Percentiles rank a stretch among this genome's conserved stretches.
These are phyloP conservation scores for Leptogaster cylindrica DNA, from an alignment of 2,888 invertebrate genomes.

Conservation along the genomic window DNA sequence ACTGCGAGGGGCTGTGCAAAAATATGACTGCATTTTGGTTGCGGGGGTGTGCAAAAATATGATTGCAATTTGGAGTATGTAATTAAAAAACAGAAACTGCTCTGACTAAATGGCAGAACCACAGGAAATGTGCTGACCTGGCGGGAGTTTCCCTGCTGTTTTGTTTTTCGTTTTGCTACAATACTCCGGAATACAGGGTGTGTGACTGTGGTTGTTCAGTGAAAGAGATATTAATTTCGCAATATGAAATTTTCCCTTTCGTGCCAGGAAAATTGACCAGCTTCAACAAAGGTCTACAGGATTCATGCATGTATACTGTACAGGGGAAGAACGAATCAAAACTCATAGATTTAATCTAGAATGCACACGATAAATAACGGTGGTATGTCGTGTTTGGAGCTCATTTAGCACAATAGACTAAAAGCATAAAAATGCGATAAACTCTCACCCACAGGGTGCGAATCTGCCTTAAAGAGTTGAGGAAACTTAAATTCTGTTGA, in stretches of 20 bases:
- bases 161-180: background rate
- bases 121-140: too few species aligned
- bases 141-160: background rate
- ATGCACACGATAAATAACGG: background rate
- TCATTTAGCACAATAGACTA: conserved; percentile 6
- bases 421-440: conserved; percentile 13
- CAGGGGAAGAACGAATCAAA: background rate
- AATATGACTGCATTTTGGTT: too few species aligned
- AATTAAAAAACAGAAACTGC: too few species aligned
- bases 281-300: background rate
- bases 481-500: background rate
- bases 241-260: background rate
- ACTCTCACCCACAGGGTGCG: background rate
- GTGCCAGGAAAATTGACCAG: background rate
- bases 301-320: too few species aligned
- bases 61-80: too few species aligned
- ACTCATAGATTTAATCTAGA: background rate
- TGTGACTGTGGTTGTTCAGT: too few species aligned
- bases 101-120: too few species aligned
- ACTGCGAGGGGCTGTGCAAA: too few species aligned
- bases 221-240: conserved; percentile 1
- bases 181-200: too few species aligned
- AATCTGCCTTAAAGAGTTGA: conserved; percentile 1
- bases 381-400: conserved; percentile 4
- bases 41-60: too few species aligned